phyloP scores from a whole-genome alignment of 2,113 vertebrate genomes.

The Gracilinanus agilis region DNA sequence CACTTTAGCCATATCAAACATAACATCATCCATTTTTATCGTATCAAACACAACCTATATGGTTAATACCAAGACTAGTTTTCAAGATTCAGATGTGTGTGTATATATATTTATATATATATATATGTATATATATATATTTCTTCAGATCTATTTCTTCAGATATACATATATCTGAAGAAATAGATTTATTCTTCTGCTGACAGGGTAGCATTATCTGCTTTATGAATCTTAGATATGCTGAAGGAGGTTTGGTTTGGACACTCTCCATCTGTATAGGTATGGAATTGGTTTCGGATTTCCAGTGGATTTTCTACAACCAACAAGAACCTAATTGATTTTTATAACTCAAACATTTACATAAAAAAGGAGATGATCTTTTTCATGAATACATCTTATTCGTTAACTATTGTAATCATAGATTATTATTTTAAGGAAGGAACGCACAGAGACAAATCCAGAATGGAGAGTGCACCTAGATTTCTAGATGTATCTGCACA shows the following conservation, averaged over 20 bases:
- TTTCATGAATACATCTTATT: background rate
- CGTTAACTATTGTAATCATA: background rate
- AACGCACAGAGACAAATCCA: background rate
- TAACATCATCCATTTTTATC: background rate
- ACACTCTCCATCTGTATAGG: background rate
- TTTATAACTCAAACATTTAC: background rate
- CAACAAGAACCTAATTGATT: background rate
- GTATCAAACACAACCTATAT: background rate
- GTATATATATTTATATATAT: too few relatives aligned
- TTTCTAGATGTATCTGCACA: background rate
- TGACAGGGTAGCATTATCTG: background rate
- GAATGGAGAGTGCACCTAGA: background rate
- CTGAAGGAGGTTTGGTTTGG: background rate
- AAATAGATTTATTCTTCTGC: background rate
- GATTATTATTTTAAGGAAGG: slow-evolving; percentile 15
- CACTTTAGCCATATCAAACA: background rate
- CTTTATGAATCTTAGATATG: background rate
- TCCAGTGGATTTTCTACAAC: background rate
- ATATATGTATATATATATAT: too few relatives aligned
- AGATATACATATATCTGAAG: background rate
- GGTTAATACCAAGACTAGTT: background rate
- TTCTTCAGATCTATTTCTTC: too few relatives aligned
- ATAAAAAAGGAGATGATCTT: background rate
- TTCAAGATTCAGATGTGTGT: background rate
- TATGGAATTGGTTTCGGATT: background rate